These are phyloP conservation scores for Linepithema humile DNA, from an alignment of 1,140 invertebrate species.

Conservation along the genomic window DNA sequence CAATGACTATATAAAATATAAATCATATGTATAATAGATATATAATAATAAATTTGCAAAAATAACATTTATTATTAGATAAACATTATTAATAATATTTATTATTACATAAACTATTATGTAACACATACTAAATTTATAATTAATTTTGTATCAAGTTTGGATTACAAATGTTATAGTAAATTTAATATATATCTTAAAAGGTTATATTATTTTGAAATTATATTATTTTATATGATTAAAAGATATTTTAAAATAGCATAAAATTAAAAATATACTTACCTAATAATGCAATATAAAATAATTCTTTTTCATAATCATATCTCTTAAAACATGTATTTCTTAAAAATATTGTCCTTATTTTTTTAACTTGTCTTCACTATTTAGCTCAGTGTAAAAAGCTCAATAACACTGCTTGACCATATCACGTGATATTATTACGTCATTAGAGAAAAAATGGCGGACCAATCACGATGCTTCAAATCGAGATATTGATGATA, in stretches of 20 bases:
- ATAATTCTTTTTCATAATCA: not conserved
- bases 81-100: too few relatives aligned
- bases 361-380: too few relatives aligned
- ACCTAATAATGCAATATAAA: not conserved
- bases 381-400: too few relatives aligned
- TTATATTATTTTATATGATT: not conserved
- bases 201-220: too few relatives aligned
- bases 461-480: not conserved
- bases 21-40: not conserved
- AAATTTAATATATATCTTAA: not conserved
- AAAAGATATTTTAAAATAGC: conserved; percentile 5
- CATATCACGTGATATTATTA: not conserved
- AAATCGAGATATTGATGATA: not conserved
- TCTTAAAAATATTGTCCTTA: too few relatives aligned
- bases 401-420: too few relatives aligned
- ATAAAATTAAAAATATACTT: not conserved
- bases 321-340: too few relatives aligned
- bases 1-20: not conserved
- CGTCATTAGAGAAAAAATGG: conserved; percentile 9
- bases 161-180: not conserved
- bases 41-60: not conserved
- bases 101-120: conserved; percentile 10
- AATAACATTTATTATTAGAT: not conserved
- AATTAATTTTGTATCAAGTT: conserved; percentile 4
- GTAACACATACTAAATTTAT: not conserved